Evolutionary conservation across 1,140 invertebrate genomes (phyloP).

Genomic region (Lasaia peninsularis): DNA sequence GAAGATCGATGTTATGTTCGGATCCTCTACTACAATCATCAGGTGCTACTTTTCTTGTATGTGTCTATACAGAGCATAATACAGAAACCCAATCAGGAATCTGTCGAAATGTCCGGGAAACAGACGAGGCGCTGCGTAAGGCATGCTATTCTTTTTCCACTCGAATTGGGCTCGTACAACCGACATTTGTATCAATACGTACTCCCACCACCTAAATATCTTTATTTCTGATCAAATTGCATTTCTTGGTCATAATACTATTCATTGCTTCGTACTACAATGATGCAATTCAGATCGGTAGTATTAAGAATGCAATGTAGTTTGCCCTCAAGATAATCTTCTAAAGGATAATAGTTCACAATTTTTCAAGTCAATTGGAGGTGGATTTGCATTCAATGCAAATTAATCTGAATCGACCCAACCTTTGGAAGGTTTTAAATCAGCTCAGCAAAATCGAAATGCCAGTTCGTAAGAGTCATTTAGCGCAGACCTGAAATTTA

Average conservation of each 20-base stretch:
- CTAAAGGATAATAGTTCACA: neutral
- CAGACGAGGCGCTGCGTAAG: neutral
- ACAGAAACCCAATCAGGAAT: constrained; percentile 1
- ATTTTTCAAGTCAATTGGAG: neutral
- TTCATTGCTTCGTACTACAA: neutral
- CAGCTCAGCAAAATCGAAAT: constrained; percentile 3
- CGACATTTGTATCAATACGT: neutral
- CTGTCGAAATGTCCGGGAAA: constrained; percentile 1
- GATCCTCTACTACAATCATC: too few relatives aligned
- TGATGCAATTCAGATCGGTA: neutral
- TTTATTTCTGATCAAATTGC: neutral
- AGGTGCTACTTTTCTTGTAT: neutral
- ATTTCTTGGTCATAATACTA: neutral
- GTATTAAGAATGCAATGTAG: neutral
- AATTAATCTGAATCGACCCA: constrained; percentile 8
- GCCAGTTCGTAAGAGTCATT: constrained; percentile 2
- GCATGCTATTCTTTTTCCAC: constrained; percentile 2
- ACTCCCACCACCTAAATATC: neutral
- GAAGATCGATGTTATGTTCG: too few relatives aligned
- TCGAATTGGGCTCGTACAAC: neutral
- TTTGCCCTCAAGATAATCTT: neutral
- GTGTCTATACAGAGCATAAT: neutral
- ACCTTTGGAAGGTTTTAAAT: constrained; percentile 5
- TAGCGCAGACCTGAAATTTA: neutral
- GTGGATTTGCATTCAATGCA: constrained; percentile 3